Base-by-base conservation (phyloP, 2,888 invertebrate genomes). In the Listrodromus nycthemerus region DNA sequence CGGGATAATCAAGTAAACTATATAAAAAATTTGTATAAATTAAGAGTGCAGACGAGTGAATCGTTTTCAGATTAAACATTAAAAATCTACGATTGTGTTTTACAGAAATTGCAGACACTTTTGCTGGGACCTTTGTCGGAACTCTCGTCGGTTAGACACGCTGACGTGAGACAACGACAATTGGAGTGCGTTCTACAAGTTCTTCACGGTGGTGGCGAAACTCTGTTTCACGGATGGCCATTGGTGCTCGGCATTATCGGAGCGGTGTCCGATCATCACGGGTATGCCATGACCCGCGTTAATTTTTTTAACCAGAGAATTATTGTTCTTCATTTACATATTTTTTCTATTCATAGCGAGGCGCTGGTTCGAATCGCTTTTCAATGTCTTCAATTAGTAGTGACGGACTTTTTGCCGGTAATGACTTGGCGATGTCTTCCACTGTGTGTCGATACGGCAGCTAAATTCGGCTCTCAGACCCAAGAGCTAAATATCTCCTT, bases 401-500 rank as follows among this genome's bases (percentile, higher is more conserved):
- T 98, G 27, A 98, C 99, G 0, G 99, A 99, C 94, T 97, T 98
- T 93, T 95, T 99, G 87, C 97, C 97, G 37, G 96, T 97, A 70
- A 98, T 99, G 94, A 98, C 99, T 0, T 97, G 98, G 94, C 95
- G 97, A 85, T 99, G 98, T 93, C 95, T 99, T 88, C 97, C 98
- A 33, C 95, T 97, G 69, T 98, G 97, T 92, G 97, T 99, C 21
- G 97, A 97, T 86, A 98, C 98, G 0, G 98, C 99, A 4, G 97
- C 98, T 0, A 98, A 98, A 92, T 99, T 99, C 94, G 99, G 99
- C 24, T 96, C 97, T 19, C 99, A 99, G 94, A 98, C 97, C 58
- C 97, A 98, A 93, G 99, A 99, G 94, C 95, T 99, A 74, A 99
- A 99, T 94, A 99, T 99, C 91, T 98, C 98, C 37, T 95, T 99